phyloP scores from a whole-genome alignment of 64 coral and sea anemone genomes.

The Cladopsammia gracilis region DNA sequence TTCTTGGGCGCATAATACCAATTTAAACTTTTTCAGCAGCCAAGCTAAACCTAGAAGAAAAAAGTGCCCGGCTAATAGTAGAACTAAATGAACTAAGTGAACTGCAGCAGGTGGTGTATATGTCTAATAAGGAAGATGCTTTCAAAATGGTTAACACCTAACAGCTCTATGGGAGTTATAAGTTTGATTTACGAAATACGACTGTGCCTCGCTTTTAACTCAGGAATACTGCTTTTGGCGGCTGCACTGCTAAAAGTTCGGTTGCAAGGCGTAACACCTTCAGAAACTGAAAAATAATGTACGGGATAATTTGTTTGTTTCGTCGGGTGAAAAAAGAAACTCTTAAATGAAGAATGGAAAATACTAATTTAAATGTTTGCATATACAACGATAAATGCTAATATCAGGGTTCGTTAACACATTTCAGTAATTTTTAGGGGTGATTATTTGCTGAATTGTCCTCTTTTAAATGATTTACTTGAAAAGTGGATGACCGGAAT shows the following conservation, averaged over 20 bases:
- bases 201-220: no score
- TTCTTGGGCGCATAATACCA: no score
- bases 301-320: not conserved
- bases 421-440: not conserved
- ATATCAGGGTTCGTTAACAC: conserved; percentile 20
- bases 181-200: not conserved
- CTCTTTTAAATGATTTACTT: not conserved
- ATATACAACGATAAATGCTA: not conserved
- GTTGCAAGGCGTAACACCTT: not conserved
- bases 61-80: not conserved
- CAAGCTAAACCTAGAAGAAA: not conserved
- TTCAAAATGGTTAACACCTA: conserved; percentile 4
- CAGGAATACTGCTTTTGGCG: no score
- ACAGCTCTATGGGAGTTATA: not conserved
- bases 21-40: not conserved
- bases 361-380: not conserved
- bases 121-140: not conserved
- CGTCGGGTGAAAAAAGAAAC: not conserved
- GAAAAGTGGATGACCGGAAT: not conserved
- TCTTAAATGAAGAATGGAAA: not conserved
- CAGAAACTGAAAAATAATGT: not conserved
- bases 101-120: not conserved
- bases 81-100: not conserved
- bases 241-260: not conserved
- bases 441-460: conserved; percentile 15